Evolutionary conservation across 2,113 vertebrate species (phyloP), one percentile per base, ranked within the genome.

Genomic region (Glareola pratincola): DNA sequence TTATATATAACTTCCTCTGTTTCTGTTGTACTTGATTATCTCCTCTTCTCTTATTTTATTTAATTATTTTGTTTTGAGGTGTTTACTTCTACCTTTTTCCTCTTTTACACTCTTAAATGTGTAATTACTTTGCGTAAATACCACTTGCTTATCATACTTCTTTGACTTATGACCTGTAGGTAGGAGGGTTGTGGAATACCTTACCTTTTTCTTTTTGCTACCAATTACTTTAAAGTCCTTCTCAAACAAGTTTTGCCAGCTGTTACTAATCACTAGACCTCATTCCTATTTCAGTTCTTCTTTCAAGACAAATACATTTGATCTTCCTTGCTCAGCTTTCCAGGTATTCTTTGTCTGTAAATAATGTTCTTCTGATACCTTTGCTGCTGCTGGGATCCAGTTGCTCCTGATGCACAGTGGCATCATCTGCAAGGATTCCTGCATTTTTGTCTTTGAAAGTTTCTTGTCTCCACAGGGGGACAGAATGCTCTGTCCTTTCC

Each of bases 381-480:
- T 56, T 92, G 26, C 23, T 2, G 4, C 37, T 51, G 13, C 20
- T 90, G 45, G 12, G 6, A 51, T 69, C 41, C n/a, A 36, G 20
- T 59, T 72, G 8, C 23, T 75, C 9, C 26, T 85, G 53, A 41
- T 41, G 47, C 37, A 15, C 17, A 21, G 37, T 53, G 56, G 27
- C 41, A 32, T 63, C 29, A 23, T 34, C 17, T 48, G 30, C 41
- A 51, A 3, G 15, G 54, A 39, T 84, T 79, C 50, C 14, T 73
- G 18, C 15, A 5, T 1, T 85, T 95, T 75, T 77, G 9, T 60
- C 37, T 62, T 56, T 48, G 14, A 14, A 67, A 81, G 10, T 57
- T 69, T 20, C 39, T 4, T 10, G 4, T 60, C 12, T 27, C 18
- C 45, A 9, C 0, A 59, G 30, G 4, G 36, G 21, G 3, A 19